Conservation (phyloP, 1,140 invertebrate genomes). For the Ceratosolen fusciceps region DNA sequence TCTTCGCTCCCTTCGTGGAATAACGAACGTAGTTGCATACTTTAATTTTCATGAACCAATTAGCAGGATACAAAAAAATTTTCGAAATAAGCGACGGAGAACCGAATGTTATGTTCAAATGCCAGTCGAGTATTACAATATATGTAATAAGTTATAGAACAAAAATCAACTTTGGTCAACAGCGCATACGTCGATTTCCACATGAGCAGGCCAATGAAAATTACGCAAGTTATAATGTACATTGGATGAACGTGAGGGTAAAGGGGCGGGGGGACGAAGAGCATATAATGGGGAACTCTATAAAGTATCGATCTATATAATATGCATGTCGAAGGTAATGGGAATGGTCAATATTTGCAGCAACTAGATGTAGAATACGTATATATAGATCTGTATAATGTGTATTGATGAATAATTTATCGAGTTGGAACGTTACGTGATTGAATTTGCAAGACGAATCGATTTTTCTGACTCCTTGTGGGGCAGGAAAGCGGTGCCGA, state of each 20-base stretch:
- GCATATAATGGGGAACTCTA: slow-evolving; percentile 25
- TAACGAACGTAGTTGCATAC: no score
- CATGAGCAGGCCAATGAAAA: neutral
- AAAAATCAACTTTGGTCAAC: slow-evolving; percentile 2
- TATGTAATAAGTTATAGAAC: no score
- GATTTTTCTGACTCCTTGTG: neutral
- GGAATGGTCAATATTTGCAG: slow-evolving; percentile 63
- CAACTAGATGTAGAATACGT: slow-evolving; percentile 52
- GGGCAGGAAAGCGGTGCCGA: neutral
- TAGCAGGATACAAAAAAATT: no score
- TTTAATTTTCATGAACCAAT: no score
- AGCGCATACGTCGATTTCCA: neutral
- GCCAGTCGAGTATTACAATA: no score
- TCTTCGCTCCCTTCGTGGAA: no score
- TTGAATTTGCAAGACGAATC: slow-evolving; percentile 32
- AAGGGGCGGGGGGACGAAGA: neutral
- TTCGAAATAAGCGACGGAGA: no score
- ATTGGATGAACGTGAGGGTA: neutral
- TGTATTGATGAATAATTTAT: slow-evolving; percentile 57
- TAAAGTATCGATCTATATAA: slow-evolving; percentile 65
- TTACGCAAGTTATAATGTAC: neutral
- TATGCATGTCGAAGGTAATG: slow-evolving; percentile 52
- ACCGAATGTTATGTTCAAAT: no score
- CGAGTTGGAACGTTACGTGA: neutral
- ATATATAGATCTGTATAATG: neutral